These are phyloP conservation scores for Sogatella furcifera DNA, from an alignment of 1,140 invertebrate genomes.

Conservation along the genomic window DNA sequence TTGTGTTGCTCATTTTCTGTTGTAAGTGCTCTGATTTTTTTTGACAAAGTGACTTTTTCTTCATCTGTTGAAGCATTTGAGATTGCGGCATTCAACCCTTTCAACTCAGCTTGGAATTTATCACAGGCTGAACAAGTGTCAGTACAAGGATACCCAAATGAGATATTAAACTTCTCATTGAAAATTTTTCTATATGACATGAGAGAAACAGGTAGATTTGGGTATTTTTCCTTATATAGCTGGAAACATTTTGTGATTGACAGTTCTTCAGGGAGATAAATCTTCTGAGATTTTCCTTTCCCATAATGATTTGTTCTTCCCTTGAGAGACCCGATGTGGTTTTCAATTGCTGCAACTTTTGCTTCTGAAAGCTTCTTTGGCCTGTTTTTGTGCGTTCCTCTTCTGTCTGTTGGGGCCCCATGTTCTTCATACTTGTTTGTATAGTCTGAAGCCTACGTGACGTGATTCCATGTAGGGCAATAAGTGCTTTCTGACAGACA, in stretches of 20 bases:
- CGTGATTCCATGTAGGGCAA: slow-evolving; percentile 4
- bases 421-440: slow-evolving; percentile 6
- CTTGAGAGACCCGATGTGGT: slow-evolving; percentile 8
- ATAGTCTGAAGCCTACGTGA: too few relatives aligned
- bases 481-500: slow-evolving; percentile 10
- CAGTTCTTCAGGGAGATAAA: slow-evolving; percentile 14
- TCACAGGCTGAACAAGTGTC: not conserved
- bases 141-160: not conserved
- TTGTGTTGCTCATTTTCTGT: not conserved
- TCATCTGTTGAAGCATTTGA: not conserved
- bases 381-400: slow-evolving; percentile 9
- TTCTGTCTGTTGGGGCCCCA: slow-evolving; percentile 7
- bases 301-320: slow-evolving; percentile 4
- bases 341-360: not conserved
- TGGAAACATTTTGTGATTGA: slow-evolving; percentile 6
- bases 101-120: not conserved
- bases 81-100: not conserved
- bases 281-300: slow-evolving; percentile 8
- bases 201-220: slow-evolving; percentile 7
- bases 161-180: not conserved
- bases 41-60: not conserved
- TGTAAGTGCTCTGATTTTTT: not conserved
- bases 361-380: slow-evolving; percentile 6
- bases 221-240: slow-evolving; percentile 23
- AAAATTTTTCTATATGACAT: not conserved